phyloP scores from a whole-genome alignment of 2,888 invertebrate species.

The Agriopis marginaria region DNA sequence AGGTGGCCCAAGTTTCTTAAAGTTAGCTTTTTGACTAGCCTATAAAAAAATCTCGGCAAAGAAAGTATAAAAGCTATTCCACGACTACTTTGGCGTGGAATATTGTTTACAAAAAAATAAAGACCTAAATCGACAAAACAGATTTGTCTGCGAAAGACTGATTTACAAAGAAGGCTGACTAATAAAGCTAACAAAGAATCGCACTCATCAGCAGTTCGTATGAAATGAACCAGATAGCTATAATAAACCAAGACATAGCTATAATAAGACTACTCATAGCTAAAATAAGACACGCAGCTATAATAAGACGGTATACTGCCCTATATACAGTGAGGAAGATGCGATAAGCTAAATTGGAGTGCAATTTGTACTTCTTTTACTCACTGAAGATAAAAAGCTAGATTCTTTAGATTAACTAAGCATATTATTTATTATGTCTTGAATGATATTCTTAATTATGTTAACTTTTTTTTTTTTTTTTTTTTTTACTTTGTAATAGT shows the following conservation, averaged over 20 bases:
- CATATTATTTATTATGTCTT: too few relatives aligned
- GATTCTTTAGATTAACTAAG: neutral
- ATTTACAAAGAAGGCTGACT: neutral
- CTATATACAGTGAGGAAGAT: constrained; percentile 7
- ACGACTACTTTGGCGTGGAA: too few relatives aligned
- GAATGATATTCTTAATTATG: too few relatives aligned
- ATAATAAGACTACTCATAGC: neutral
- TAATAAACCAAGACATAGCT: constrained; percentile 5
- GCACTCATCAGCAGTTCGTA: constrained; percentile 9
- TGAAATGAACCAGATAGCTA: constrained; percentile 5
- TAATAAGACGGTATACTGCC: neutral
- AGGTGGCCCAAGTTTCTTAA: too few relatives aligned
- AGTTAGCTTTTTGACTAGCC: too few relatives aligned
- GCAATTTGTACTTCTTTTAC: neutral
- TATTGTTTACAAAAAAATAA: too few relatives aligned
- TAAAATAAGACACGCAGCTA: neutral
- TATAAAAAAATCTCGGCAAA: too few relatives aligned
- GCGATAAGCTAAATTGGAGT: constrained; percentile 10
- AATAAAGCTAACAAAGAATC: constrained; percentile 9
- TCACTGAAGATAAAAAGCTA: neutral
- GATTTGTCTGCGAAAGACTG: neutral
- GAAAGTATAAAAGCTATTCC: too few relatives aligned
- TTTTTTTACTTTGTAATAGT: too few relatives aligned
- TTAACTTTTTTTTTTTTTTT: too few relatives aligned
- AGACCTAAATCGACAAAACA: neutral